These are phyloP conservation scores for Peromyscus aztecus DNA, from an alignment of 2,797 vertebrate species.

Conservation along the genomic window DNA sequence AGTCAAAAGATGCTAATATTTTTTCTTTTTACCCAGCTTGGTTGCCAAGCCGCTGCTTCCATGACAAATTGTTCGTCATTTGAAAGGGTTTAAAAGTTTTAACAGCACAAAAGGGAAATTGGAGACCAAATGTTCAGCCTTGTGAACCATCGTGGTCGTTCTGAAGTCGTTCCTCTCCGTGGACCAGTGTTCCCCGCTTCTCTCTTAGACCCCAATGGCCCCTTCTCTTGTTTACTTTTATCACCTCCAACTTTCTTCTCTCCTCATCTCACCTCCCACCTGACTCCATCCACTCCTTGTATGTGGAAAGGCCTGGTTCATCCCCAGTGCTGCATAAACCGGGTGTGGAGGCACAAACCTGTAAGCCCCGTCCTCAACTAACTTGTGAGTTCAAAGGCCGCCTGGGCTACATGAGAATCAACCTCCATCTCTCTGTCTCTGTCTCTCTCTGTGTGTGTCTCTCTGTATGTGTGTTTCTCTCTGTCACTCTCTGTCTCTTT, in stretches of 20 bases:
- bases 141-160: conserved; percentile 19
- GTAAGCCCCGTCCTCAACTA: background rate
- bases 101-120: conserved; percentile 80
- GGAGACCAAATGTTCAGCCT: conserved; percentile 79
- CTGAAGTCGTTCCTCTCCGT: background rate
- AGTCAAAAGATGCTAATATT: conserved; percentile 83
- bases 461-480: background rate
- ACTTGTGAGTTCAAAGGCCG: background rate
- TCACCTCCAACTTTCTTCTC: too few species aligned
- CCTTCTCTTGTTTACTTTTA: background rate
- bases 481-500: background rate
- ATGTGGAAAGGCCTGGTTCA: background rate
- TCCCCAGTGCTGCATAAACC: background rate
- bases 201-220: background rate
- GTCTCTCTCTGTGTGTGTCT: background rate
- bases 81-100: conserved; percentile 85
- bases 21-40: conserved; percentile 68
- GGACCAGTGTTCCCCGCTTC: background rate
- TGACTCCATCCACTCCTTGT: background rate
- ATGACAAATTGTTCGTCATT: conserved; percentile 84
- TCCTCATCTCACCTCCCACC: background rate
- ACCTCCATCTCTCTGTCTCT: background rate
- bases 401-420: background rate
- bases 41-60: conserved; percentile 72
- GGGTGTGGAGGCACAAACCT: background rate